Conservation (phyloP, 2,797 vertebrate species). For the Bovichtus diacanthus region DNA sequence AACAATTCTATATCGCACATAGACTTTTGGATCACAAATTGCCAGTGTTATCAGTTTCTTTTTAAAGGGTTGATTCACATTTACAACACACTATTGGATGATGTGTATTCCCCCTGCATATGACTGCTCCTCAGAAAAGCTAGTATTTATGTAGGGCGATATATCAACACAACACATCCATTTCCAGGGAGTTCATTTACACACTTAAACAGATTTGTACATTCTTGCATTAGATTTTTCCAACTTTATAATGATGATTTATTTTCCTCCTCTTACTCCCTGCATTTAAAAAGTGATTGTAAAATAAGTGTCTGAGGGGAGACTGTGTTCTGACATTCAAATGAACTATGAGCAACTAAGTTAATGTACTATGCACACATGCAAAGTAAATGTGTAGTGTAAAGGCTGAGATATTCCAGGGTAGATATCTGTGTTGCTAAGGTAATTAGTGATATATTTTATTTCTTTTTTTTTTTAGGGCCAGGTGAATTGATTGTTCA, state of each 20-base stretch:
- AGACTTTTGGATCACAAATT: not conserved
- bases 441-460: not conserved
- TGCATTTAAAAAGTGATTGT: slow-evolving; percentile 6
- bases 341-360: slow-evolving; percentile 5
- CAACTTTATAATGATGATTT: too few species aligned
- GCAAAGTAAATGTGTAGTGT: not conserved
- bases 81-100: too few species aligned
- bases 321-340: slow-evolving; percentile 11
- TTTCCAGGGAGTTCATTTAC: not conserved
- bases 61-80: not conserved
- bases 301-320: slow-evolving; percentile 21
- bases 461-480: not conserved
- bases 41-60: not conserved
- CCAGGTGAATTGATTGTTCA: not conserved
- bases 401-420: not conserved
- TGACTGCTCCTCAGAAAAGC: too few species aligned
- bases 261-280: not conserved
- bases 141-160: not conserved
- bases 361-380: not conserved
- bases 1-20: not conserved
- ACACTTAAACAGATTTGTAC: not conserved
- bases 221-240: too few species aligned
- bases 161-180: not conserved
- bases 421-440: not conserved
- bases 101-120: not conserved